A percentile compares a stretch with the other conserved stretches of the same genome.
Evolutionary conservation across 1,140 invertebrate species (phyloP).

Genomic region (Neodiprion lecontei): DNA sequence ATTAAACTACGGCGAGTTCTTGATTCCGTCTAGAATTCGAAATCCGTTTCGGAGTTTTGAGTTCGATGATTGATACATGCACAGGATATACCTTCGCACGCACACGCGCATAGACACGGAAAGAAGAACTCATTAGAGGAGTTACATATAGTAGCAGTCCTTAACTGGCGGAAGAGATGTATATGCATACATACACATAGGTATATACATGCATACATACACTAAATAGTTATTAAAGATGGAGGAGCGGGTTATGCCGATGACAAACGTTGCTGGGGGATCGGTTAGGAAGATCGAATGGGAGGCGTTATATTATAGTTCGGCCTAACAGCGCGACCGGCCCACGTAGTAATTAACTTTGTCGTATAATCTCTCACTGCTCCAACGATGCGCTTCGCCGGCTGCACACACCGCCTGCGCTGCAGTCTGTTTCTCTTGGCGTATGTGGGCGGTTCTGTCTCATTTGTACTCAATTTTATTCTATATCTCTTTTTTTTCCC

Average conservation of each 20-base stretch:
- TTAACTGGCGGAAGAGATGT: too few relatives aligned
- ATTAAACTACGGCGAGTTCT: too few relatives aligned
- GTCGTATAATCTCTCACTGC: not conserved
- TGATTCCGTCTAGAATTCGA: too few relatives aligned
- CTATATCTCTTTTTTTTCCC: not conserved
- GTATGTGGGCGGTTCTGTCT: slow-evolving; percentile 11
- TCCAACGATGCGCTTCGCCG: not conserved
- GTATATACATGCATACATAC: too few relatives aligned
- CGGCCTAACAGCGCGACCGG: not conserved
- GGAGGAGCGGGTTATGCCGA: not conserved
- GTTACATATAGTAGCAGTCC: too few relatives aligned
- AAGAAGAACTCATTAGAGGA: too few relatives aligned
- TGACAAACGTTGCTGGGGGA: not conserved
- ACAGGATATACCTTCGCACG: too few relatives aligned
- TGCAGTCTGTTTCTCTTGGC: not conserved
- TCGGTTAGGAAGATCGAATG: not conserved
- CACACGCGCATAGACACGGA: too few relatives aligned
- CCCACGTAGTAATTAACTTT: not conserved
- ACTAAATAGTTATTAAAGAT: too few relatives aligned
- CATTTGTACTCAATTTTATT: slow-evolving; percentile 12
- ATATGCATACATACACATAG: too few relatives aligned
- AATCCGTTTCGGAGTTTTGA: too few relatives aligned
- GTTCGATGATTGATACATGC: too few relatives aligned
- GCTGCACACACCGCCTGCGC: not conserved
- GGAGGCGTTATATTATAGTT: not conserved